These are phyloP conservation scores for Thomomys bottae DNA, from an alignment of 2,113 vertebrate species.

Conservation along the genomic window DNA sequence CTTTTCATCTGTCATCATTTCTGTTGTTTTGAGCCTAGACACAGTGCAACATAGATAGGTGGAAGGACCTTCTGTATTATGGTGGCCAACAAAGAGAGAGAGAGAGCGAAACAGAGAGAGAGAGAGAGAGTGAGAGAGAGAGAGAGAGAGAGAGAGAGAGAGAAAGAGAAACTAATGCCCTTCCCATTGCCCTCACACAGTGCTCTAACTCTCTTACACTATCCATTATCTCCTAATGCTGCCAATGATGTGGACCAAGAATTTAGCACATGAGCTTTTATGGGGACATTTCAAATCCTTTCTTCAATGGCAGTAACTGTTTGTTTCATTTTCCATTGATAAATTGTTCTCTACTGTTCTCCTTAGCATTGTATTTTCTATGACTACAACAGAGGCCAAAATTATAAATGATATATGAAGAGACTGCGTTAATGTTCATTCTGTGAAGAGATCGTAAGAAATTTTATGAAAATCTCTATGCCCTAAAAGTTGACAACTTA, in stretches of 20 bases:
- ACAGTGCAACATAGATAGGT: not conserved
- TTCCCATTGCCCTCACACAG: rapidly evolving
- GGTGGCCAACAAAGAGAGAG: not conserved
- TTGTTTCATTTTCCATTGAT: not conserved
- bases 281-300: not conserved
- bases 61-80: rapidly evolving
- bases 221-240: no score
- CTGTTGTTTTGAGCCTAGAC: not conserved
- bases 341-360: not conserved
- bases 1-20: not conserved
- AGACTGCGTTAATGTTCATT: no score
- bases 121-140: no score
- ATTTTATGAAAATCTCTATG: not conserved
- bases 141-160: no score
- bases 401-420: no score
- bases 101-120: no score
- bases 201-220: not conserved
- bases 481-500: not conserved
- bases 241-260: not conserved
- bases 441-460: not conserved
- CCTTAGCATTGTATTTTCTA: not conserved
- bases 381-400: no score
- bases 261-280: not conserved
- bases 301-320: rapidly evolving
- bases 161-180: no score